Conservation (phyloP, 2,113 vertebrate species). For the Hemibagrus wyckioides region DNA sequence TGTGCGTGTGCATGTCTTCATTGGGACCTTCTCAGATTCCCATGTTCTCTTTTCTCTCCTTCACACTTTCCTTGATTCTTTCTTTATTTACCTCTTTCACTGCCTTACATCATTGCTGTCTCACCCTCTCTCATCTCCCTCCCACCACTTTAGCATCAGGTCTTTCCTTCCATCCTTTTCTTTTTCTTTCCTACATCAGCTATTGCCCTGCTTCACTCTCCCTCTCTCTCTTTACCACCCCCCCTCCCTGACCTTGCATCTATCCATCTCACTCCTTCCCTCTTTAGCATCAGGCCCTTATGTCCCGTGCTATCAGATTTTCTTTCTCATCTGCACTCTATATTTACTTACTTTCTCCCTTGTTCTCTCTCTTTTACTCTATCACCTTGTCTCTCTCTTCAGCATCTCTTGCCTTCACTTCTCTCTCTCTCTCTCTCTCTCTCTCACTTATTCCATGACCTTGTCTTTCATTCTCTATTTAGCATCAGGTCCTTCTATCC, state of each 20-base stretch:
- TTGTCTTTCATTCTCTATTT: slow-evolving; percentile 26
- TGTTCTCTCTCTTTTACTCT: background rate
- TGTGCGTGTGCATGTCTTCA: background rate
- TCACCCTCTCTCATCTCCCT: background rate
- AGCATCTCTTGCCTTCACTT: background rate
- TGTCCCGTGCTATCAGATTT: slow-evolving; percentile 17
- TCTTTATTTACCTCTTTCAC: background rate
- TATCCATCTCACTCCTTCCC: slow-evolving; percentile 9
- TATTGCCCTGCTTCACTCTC: background rate
- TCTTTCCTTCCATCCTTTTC: background rate
- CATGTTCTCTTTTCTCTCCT: background rate
- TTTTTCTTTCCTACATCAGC: background rate
- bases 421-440: no score
- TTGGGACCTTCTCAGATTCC: slow-evolving; percentile 1
- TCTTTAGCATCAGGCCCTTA: slow-evolving; percentile 3
- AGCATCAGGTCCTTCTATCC: slow-evolving; percentile 29
- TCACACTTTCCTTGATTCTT: background rate
- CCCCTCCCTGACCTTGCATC: background rate
- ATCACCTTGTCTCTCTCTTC: background rate
- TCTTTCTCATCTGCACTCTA: slow-evolving; percentile 8
- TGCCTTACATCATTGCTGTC: background rate
- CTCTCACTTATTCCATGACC: background rate
- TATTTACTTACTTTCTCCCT: background rate
- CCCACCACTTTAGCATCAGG: background rate
- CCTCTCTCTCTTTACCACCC: background rate